Base-by-base conservation (phyloP, 2,797 vertebrate species). In the Chromis chromis region DNA sequence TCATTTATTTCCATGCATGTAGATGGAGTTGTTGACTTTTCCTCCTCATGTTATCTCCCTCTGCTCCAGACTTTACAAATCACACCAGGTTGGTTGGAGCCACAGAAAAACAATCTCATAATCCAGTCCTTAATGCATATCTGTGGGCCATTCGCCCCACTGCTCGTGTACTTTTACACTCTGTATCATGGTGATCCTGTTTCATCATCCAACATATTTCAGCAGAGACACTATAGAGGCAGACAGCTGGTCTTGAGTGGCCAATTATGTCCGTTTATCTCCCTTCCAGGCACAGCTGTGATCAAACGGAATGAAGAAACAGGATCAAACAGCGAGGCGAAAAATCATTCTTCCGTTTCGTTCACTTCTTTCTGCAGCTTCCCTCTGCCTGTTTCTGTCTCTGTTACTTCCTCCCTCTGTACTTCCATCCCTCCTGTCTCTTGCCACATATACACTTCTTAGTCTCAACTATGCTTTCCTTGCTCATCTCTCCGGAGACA, bases 211-310 rank as follows among this genome's bases (percentile, higher is more conserved):
- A 63, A 68, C 78, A 82, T 76, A 80, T 91, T 87, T 87, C 86
- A 84, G 85, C 72, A 65, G 86, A 87, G 86, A 88, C 86, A 74
- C 86, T 84, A 91, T 82, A 50, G 88, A 89, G 70, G 88, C 76
- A 92, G 92, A 92, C 89, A 93, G 91, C 87, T 87, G 88, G 88
- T 93, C 90, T 92, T 90, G 90, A 93, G 92, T 93, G 91, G 90
- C 91, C 92, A 93, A 93, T 93, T 93, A 93, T 80, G 88, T 92
- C 91, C 91, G 82, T 93, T 93, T 93, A 93, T 91, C 92, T 92
- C 85, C 77, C 91, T 93, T 86, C 83, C 86, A 93, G 91, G 90
- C 92, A 70, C 91, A 89, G 91, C 90, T 91, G 91, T 83, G 90
- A 93, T 93, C 91, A 93, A 89, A 93, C 85, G 24, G 90, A 91